A percentile compares a stretch with the other conserved stretches of the same genome.
phyloP scores from a whole-genome alignment of 2,113 vertebrate species.

The Philantomba maxwellii region DNA sequence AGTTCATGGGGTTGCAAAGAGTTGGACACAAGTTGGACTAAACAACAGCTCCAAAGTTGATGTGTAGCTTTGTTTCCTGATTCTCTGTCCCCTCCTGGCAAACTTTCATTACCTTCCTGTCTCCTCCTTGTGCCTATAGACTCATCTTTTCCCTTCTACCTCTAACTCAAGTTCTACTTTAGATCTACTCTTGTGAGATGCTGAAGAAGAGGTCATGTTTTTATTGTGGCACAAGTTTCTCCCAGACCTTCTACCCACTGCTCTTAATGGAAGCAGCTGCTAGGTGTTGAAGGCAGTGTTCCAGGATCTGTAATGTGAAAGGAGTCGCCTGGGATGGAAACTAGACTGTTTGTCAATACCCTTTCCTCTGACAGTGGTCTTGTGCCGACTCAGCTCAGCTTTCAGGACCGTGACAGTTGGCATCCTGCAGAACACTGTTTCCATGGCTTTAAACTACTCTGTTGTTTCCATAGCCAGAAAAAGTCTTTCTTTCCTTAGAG shows the following conservation, averaged over 20 bases:
- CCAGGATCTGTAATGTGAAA: background rate
- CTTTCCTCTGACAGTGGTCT: background rate
- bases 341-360: background rate
- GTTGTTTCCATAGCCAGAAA: background rate
- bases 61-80: background rate
- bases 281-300: constrained; percentile 19
- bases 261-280: constrained; percentile 6
- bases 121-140: background rate
- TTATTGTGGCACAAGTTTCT: background rate
- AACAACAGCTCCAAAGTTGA: background rate
- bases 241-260: background rate
- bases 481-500: background rate
- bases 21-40: background rate
- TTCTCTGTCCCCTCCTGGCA: background rate
- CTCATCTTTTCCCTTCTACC: background rate
- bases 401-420: background rate
- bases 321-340: background rate
- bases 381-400: background rate
- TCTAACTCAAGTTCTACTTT: background rate
- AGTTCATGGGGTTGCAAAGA: background rate
- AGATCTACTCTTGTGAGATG: background rate
- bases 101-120: background rate
- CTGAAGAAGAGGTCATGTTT: background rate
- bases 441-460: background rate
- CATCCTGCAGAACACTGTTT: background rate